Evolutionary conservation across 2,797 vertebrate genomes (phyloP).

Genomic region (Staurois parvus): DNA sequence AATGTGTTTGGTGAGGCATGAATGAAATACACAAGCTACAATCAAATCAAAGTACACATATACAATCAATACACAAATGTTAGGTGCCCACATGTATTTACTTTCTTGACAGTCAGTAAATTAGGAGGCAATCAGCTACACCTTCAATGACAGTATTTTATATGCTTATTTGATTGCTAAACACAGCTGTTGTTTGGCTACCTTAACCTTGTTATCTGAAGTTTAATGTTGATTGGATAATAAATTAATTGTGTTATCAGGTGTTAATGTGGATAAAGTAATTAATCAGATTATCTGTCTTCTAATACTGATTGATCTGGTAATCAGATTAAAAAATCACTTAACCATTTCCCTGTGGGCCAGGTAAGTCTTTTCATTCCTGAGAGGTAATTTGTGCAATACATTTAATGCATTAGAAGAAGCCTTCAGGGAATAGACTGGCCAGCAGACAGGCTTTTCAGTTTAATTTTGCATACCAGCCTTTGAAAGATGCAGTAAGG

Average conservation of each 20-base stretch:
- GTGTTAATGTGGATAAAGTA: constrained; percentile 12
- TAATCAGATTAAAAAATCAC: constrained; percentile 32
- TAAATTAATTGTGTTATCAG: constrained; percentile 42
- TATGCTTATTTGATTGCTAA: constrained; percentile 72
- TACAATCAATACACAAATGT: background rate
- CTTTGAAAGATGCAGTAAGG: background rate
- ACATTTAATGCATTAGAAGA: background rate
- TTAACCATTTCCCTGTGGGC: background rate
- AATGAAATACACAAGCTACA: background rate
- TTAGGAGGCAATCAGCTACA: constrained; percentile 8
- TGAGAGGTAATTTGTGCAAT: background rate
- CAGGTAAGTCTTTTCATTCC: background rate
- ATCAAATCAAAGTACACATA: background rate
- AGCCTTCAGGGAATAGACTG: background rate
- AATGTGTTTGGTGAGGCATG: too few relatives aligned
- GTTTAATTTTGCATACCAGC: background rate
- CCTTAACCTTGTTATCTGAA: constrained; percentile 72
- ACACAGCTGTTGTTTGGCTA: constrained; percentile 74
- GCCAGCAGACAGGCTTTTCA: too few relatives aligned
- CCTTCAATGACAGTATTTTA: constrained; percentile 10
- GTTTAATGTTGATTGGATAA: background rate
- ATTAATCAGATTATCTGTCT: constrained; percentile 22
- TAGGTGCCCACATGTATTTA: constrained; percentile 4
- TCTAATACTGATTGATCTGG: constrained; percentile 16
- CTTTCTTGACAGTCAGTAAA: constrained; percentile 32